Percentiles rank a stretch among this genome's conserved stretches.
Conservation (phyloP, 2,113 vertebrate genomes). For the Psephotus haematonotus region DNA sequence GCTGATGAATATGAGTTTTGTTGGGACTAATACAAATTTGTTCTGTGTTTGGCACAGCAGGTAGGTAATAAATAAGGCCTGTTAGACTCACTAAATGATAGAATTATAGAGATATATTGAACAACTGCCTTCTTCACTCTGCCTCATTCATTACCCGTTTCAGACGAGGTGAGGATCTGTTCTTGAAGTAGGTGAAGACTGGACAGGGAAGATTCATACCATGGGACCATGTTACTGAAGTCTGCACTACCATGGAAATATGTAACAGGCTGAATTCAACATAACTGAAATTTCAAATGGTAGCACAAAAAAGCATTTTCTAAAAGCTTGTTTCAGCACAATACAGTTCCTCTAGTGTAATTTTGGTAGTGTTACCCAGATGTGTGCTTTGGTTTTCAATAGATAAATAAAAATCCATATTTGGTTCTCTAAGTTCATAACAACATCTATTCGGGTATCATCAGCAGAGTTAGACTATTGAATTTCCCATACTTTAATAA, state of each 20-base stretch:
- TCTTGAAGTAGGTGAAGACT: background rate
- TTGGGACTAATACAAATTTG: background rate
- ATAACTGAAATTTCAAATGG: background rate
- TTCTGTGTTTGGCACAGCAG: background rate
- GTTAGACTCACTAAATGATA: background rate
- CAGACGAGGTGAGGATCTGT: background rate
- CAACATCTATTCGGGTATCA: background rate
- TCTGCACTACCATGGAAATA: background rate
- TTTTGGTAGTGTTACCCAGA: background rate
- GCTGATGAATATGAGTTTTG: background rate
- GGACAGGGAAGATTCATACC: background rate
- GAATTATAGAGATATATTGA: background rate
- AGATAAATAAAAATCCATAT: background rate
- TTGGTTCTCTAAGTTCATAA: background rate
- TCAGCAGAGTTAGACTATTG: background rate
- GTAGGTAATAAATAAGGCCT: background rate
- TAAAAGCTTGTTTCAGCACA: background rate
- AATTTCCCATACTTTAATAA: background rate
- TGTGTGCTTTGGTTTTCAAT: background rate
- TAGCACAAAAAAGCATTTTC: background rate
- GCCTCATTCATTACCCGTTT: background rate
- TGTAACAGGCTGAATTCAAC: background rate
- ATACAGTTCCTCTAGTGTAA: background rate
- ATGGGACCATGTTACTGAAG: background rate
- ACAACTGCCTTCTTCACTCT: background rate